Conservation (phyloP, 2,113 vertebrate species). For the Ancistrus triradiatus region DNA sequence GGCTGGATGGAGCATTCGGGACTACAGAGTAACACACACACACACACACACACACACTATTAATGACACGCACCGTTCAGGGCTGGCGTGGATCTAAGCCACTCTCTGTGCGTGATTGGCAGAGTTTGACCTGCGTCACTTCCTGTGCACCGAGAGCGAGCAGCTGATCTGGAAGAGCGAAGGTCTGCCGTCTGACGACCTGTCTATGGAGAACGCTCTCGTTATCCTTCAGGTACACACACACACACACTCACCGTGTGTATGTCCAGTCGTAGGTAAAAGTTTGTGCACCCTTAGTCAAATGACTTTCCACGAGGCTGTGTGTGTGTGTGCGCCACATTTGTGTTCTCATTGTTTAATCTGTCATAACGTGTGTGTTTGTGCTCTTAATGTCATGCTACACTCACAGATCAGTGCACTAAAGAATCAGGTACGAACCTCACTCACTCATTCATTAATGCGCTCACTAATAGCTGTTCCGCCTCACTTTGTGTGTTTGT, state of each 20-base stretch:
- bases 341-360: constrained; percentile 2
- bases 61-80: background rate
- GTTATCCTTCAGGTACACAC: constrained; percentile 88
- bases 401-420: constrained; percentile 62
- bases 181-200: constrained; percentile 94
- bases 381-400: constrained; percentile 42
- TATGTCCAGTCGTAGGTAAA: too few relatives aligned
- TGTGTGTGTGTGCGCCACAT: background rate
- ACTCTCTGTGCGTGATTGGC: constrained; percentile 5
- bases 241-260: background rate
- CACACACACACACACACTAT: constrained; percentile 1
- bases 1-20: constrained; percentile 83
- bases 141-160: constrained; percentile 93
- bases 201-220: constrained; percentile 95
- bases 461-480: too few relatives aligned
- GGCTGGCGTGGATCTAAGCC: background rate
- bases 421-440: constrained; percentile 62
- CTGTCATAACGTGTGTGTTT: background rate
- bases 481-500: too few relatives aligned
- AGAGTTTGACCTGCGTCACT: constrained; percentile 89
- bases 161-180: constrained; percentile 97
- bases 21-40: constrained; percentile 77
- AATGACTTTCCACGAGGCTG: too few relatives aligned
- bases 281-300: too few relatives aligned
- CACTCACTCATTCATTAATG: background rate